Evolutionary conservation across 2,888 invertebrate species (phyloP), one percentile per base, ranked within the genome.

Genomic region (Microplitis manilae): DNA sequence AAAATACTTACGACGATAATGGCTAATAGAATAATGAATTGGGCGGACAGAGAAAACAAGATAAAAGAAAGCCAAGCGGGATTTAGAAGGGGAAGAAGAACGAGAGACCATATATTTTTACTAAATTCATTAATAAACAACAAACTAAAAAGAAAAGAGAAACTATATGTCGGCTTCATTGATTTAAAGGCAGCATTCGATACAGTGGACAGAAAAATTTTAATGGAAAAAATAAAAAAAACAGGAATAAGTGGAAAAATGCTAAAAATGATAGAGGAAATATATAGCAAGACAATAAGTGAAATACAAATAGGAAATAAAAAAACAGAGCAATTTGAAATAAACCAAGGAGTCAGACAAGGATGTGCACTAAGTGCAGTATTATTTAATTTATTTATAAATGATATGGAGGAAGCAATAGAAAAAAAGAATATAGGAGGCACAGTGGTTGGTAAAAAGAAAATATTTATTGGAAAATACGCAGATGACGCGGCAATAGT

Each of bases 391-490:
- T 1, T 59, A 8, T 59, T 59, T 13, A 59, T 59, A 2, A 4
- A 13, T 2, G 59, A 59, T 4, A 59, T 79, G 8, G 80, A 81
- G 17, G 17, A 17, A 17, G 17, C 17, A 17, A 17, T 17, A 17
- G 17, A 17, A 17, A 17, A 17, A 17, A 17, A 17, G 17, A 17
- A 17, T 17, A 17, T 17, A 17, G 17, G 17, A 17, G 17, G 17
- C 17, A 17, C 17, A 17, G 17, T 17, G 17, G 17, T 17, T 17
- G 17, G 17, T 17, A 17, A 17, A 17, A 17, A 17, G 17, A 17
- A 17, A 17, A 17, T 17, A 17, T 17, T 17, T 17, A 17, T 17
- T 17, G 17, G 17, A 17, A 17, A 17, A 17, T 17, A 17, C 17
- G 17, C 17, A 17, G 17, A 17, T 17, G 17, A 17, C 17, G 17